A percentile compares a stretch with the other conserved stretches of the same genome.
Conservation (phyloP, 1,140 invertebrate genomes). For the Oedothorax gibbosus region DNA sequence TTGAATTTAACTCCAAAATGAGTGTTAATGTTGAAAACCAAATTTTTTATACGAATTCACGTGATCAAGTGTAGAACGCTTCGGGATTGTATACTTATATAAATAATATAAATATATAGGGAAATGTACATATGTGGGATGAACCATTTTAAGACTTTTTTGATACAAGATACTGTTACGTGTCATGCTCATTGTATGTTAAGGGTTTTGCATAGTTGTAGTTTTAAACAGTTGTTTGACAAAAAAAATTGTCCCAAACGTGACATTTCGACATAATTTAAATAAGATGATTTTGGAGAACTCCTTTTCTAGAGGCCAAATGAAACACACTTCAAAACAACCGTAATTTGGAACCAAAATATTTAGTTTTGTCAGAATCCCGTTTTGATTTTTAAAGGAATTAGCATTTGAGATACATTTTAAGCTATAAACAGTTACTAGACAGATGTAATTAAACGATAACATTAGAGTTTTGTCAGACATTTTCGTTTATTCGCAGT, state of each 20-base stretch:
- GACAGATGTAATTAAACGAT: no score
- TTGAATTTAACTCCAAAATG: not conserved
- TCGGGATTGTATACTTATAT: conserved; percentile 57
- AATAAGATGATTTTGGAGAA: conserved; percentile 15
- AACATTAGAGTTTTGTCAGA: no score
- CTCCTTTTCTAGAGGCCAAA: conserved; percentile 25
- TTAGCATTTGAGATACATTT: no score
- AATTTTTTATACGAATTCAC: conserved; percentile 9
- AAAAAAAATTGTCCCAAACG: conserved; percentile 34
- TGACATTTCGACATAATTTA: conserved; percentile 28
- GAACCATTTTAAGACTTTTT: conserved; percentile 49
- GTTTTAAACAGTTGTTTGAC: conserved; percentile 39
- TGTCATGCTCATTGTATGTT: conserved; percentile 53
- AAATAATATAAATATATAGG: conserved; percentile 40
- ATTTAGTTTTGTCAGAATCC: no score
- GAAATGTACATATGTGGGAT: conserved; percentile 55
- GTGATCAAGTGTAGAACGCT: conserved; percentile 39
- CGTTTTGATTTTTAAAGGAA: no score
- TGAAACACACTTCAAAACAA: not conserved
- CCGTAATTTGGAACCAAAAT: no score
- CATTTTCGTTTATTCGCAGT: no score
- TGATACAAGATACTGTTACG: conserved; percentile 58
- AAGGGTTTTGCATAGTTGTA: conserved; percentile 57
- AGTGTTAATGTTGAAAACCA: not conserved
- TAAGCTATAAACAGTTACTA: no score